Base-by-base conservation (phyloP, 2,888 invertebrate species). In the Eucera pruinosa region DNA sequence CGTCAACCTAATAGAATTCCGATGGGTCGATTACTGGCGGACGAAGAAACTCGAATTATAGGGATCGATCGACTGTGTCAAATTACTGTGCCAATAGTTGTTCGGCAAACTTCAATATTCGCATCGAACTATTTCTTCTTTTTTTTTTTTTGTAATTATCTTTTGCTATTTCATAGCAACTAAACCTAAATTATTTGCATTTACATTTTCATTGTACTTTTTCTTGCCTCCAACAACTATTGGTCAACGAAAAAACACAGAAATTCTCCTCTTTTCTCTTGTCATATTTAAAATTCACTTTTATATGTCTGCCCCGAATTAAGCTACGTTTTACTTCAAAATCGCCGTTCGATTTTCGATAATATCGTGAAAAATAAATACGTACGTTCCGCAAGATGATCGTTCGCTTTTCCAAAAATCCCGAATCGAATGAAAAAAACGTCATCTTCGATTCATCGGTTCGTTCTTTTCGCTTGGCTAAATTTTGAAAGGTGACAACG, bases 351-450 rank as follows among this genome's bases (percentile, higher is more conserved):
- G 50, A 50, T 61, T 57, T 41, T 66, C 57, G 45, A 39, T 66
- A 62, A 61, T 62, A 57, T 71, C 62, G 71, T 66, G 71, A 66
- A 66, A 76, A 76, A 61, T 61, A 72, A 52, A 72, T 66, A 57
- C 61, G 43, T 36, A 57, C 54, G 50, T 33, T 61, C 36, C 47
- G 55, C 41, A 60, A 58, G 74, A 55, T 48, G 66, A 76, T 72
- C 61, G 54, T 43, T 61, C 45, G 72, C 55, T 23, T 47, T 47
- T 45, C 47, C 39, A 47, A 57, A 54, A 57, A 15, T 66, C 54
- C 47, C 55, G 66, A 72, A 75, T 66, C 65, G 61, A 77, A 74
- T 48, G 50, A 66, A 70, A 50, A n/a, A 47, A 52, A 43, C 55
- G 23, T 61, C 52, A 58, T 57, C 58, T 66, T 72, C 73, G 66